Conservation (phyloP, 2,888 invertebrate genomes). For the Cataglyphis albicans region DNA sequence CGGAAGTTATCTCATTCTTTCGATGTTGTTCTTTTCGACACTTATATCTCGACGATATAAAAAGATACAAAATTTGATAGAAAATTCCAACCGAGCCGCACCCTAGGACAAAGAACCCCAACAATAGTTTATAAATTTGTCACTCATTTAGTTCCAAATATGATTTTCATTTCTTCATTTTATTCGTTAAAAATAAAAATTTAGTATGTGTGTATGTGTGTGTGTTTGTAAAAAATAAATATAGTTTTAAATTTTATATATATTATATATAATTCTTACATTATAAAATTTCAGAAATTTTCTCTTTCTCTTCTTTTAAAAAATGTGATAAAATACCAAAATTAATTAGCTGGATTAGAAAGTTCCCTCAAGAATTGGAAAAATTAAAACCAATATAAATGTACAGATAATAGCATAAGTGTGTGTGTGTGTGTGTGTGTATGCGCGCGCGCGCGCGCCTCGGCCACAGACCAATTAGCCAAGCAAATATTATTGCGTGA, state of each 20-base stretch:
- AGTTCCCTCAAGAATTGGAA: neutral
- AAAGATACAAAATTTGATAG: neutral
- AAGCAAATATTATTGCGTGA: neutral
- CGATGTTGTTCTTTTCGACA: neutral
- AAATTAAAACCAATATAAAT: neutral
- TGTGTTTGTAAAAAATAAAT: neutral
- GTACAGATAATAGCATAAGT: neutral
- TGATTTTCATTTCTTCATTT: neutral
- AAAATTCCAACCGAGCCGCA: slow-evolving; percentile 31
- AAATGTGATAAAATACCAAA: neutral
- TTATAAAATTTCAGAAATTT: neutral
- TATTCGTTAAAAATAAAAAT: neutral
- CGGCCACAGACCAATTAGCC: neutral
- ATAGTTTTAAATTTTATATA: neutral
- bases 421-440: no score
- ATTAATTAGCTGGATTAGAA: neutral
- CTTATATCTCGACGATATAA: neutral
- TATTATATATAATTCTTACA: neutral
- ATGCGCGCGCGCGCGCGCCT: no score
- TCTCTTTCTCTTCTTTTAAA: neutral
- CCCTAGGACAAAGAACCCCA: slow-evolving; percentile 14
- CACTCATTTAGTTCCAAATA: neutral
- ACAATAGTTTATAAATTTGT: neutral
- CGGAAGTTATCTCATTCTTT: neutral
- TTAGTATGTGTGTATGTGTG: no score